A percentile compares a stretch with the other conserved stretches of the same genome.
Conservation (phyloP, 1,140 invertebrate genomes). For the Drosophila ambigua region DNA sequence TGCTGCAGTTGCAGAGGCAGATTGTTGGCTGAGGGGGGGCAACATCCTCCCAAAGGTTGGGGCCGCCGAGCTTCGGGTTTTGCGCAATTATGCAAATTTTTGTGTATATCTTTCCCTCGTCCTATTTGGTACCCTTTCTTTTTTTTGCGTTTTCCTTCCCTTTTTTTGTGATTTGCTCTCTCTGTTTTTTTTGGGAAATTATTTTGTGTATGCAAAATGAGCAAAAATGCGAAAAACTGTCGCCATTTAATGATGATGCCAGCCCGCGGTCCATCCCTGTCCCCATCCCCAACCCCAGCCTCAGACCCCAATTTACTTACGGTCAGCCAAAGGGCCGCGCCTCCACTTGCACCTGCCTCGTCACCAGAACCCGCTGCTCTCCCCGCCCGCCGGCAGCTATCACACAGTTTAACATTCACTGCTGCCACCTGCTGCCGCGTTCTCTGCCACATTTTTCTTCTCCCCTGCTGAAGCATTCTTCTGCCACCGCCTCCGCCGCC, state of each 20-base stretch:
- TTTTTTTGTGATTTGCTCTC: not conserved
- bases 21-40: not conserved
- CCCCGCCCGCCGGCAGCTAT: constrained; percentile 30
- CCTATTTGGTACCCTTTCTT: constrained; percentile 3
- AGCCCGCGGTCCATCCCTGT: constrained; percentile 4
- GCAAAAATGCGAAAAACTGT: constrained; percentile 59
- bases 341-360: constrained; percentile 23
- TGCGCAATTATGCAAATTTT: constrained; percentile 68
- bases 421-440: constrained; percentile 56
- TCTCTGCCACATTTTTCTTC: constrained; percentile 4
- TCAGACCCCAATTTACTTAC: constrained; percentile 46
- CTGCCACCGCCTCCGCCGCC: too few species aligned
- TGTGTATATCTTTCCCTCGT: constrained; percentile 3
- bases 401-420: constrained; percentile 63
- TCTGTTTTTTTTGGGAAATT: constrained; percentile 46
- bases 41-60: too few species aligned
- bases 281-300: not conserved
- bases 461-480: too few species aligned
- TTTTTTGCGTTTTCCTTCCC: constrained; percentile 17
- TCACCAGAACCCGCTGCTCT: constrained; percentile 20
- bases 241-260: constrained; percentile 60
- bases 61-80: constrained; percentile 13
- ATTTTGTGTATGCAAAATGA: constrained; percentile 53
- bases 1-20: constrained; percentile 14
- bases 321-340: constrained; percentile 55